Evolutionary conservation across 2,888 invertebrate genomes (phyloP), one percentile per base, ranked within the genome.

Genomic region (Parascotia fuliginaria): DNA sequence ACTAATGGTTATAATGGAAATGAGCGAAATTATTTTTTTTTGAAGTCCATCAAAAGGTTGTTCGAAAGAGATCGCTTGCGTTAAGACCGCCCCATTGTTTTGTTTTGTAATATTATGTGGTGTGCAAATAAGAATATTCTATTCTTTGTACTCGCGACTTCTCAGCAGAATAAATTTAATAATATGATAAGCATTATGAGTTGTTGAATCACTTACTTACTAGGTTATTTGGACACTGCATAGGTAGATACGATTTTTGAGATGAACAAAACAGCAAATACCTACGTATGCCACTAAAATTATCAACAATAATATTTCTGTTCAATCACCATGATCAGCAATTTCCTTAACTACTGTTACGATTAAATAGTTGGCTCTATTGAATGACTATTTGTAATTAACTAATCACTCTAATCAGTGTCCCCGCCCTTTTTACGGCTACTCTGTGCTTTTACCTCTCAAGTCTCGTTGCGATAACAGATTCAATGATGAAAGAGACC

Each of bases 401-500:
- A 37, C 41, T 37, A 39, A 39, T 34, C 38, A 38, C 39, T 42
- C 38, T 42, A 32, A 62, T 62, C 57, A 58, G 49, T 45, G 49
- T 49, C 53, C 54, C 53, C 42, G 53, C 42, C 55, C 48, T 51
- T 37, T 55, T 61, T n/a, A n/a, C n/a, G n/a, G n/a, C n/a, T n/a
- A n/a, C n/a, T n/a, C n/a, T n/a, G n/a, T n/a, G n/a, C n/a, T n/a
- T n/a, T n/a, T n/a, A n/a, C n/a, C n/a, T n/a, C n/a, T n/a, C n/a
- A 57, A 40, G 55, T 58, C 70, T 66, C 54, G 46, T 57, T 46
- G 24, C 44, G 52, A 60, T 70, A 66, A 46, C 51, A 49, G 62
- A 66, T 70, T 55, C 51, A 70, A 66, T 49, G 29, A 66, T 50
- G 51, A 60, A 70, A 48, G 60, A 57, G 60, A 57, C 63, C 51